phyloP scores from a whole-genome alignment of 2,888 invertebrate genomes.

The Strigamia maritima region DNA sequence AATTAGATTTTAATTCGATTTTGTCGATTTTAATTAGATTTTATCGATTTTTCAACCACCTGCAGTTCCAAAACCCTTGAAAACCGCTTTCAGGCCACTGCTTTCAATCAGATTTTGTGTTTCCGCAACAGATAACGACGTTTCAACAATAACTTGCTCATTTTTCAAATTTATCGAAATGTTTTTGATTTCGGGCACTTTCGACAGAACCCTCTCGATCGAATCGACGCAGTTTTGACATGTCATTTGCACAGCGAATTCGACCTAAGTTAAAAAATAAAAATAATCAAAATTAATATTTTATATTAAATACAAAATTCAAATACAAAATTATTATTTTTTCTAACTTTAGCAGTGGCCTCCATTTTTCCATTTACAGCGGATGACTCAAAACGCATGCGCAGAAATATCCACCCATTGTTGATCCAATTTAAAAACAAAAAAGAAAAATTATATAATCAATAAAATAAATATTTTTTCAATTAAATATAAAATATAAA shows the following conservation, averaged over 20 bases:
- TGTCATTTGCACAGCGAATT: slow-evolving; percentile 45
- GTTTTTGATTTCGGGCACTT: slow-evolving; percentile 54
- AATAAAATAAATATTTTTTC: too few relatives aligned
- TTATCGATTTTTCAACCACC: too few relatives aligned
- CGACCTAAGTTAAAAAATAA: slow-evolving; percentile 43
- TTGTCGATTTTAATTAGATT: too few relatives aligned
- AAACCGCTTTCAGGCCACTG: slow-evolving; percentile 69
- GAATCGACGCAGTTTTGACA: slow-evolving; percentile 42
- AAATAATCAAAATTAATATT: background rate
- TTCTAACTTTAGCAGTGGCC: background rate
- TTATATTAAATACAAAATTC: too few relatives aligned
- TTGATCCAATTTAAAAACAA: too few relatives aligned
- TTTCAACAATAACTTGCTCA: slow-evolving; percentile 68
- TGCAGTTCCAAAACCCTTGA: slow-evolving; percentile 70
- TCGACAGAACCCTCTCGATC: slow-evolving; percentile 39
- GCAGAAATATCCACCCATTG: background rate
- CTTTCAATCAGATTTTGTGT: slow-evolving; percentile 58
- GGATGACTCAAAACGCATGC: background rate
- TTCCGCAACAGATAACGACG: slow-evolving; percentile 61
- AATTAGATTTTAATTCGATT: background rate
- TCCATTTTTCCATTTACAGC: background rate
- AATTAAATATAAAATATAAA: too few relatives aligned
- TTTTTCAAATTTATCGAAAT: slow-evolving; percentile 60
- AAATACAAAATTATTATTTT: too few relatives aligned
- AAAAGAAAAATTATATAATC: too few relatives aligned